phyloP scores from a whole-genome alignment of 2,113 vertebrate genomes.

The Marmota monax region DNA sequence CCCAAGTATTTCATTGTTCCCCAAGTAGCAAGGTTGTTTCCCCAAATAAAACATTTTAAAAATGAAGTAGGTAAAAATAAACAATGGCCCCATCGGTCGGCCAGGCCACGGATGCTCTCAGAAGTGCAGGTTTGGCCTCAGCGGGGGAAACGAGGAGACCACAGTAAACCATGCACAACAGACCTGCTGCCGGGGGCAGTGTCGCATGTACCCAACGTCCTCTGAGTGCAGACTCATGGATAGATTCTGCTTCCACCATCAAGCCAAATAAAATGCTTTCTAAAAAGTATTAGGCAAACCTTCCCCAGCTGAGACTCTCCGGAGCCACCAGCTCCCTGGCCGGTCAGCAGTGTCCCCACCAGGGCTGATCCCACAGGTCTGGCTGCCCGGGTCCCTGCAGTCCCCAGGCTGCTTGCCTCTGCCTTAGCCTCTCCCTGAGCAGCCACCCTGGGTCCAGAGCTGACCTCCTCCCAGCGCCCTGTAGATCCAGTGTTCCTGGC shows the following conservation, averaged over 20 bases:
- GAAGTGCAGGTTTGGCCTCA: neutral
- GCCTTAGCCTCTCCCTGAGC: accelerated
- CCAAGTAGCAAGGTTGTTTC: constrained; percentile 12
- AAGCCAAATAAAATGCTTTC: neutral
- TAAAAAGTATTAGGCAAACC: neutral
- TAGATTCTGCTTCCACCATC: neutral
- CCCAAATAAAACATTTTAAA: neutral
- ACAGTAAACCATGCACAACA: neutral
- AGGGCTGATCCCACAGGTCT: accelerated
- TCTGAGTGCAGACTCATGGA: neutral
- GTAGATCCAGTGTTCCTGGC: neutral
- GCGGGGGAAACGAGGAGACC: neutral
- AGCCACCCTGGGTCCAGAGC: neutral
- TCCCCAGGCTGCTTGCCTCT: neutral
- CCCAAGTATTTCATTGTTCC: neutral
- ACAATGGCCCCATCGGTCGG: neutral
- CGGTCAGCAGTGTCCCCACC: no score
- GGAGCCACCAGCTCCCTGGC: neutral
- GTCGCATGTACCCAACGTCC: neutral
- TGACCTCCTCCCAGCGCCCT: neutral
- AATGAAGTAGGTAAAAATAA: neutral
- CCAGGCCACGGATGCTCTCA: no score
- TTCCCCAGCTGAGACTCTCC: neutral
- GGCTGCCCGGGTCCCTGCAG: no score
- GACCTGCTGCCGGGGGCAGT: neutral